Conservation (phyloP, 2,888 invertebrate species). For the Caenorhabditis zanzibari region DNA sequence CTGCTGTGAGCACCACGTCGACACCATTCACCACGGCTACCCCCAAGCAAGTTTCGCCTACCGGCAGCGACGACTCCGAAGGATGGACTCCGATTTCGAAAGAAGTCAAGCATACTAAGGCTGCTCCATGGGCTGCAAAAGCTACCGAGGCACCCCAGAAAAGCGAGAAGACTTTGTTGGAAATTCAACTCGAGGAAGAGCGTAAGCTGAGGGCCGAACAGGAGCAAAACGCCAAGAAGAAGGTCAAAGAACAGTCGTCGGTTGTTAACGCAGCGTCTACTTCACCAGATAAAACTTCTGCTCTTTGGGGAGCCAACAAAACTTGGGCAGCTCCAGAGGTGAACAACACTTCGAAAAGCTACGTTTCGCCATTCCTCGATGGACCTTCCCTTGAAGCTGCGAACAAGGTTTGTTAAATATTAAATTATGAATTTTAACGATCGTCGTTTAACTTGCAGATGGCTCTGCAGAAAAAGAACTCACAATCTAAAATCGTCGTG, state of each 20-base stretch:
- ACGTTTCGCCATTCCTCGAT: slow-evolving; percentile 65
- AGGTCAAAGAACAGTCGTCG: slow-evolving; percentile 47
- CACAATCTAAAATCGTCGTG: slow-evolving; percentile 45
- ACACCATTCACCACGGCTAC: background rate
- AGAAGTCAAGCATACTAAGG: slow-evolving; percentile 56
- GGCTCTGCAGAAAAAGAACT: slow-evolving; percentile 51
- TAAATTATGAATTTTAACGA: background rate
- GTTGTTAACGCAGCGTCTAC: slow-evolving; percentile 16
- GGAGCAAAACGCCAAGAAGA: slow-evolving; percentile 42
- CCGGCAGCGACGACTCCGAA: slow-evolving; percentile 54
- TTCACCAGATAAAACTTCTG: slow-evolving; percentile 21
- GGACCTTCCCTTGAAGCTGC: slow-evolving; percentile 72
- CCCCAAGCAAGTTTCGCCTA: slow-evolving; percentile 58
- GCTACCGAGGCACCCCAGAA: slow-evolving; percentile 5
- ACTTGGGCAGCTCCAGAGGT: slow-evolving; percentile 53
- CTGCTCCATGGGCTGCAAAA: slow-evolving; percentile 64
- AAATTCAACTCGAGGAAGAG: slow-evolving; percentile 71
- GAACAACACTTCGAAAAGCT: slow-evolving; percentile 24
- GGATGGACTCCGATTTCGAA: slow-evolving; percentile 49
- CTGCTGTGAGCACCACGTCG: slow-evolving; percentile 11
- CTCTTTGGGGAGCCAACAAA: slow-evolving; percentile 38
- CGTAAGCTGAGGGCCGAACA: slow-evolving; percentile 60
- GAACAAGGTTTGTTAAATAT: slow-evolving; percentile 38
- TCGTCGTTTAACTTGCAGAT: slow-evolving; percentile 30
- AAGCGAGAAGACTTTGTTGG: slow-evolving; percentile 62